phyloP scores from a whole-genome alignment of 2,113 vertebrate genomes.

The Ictalurus punctatus region DNA sequence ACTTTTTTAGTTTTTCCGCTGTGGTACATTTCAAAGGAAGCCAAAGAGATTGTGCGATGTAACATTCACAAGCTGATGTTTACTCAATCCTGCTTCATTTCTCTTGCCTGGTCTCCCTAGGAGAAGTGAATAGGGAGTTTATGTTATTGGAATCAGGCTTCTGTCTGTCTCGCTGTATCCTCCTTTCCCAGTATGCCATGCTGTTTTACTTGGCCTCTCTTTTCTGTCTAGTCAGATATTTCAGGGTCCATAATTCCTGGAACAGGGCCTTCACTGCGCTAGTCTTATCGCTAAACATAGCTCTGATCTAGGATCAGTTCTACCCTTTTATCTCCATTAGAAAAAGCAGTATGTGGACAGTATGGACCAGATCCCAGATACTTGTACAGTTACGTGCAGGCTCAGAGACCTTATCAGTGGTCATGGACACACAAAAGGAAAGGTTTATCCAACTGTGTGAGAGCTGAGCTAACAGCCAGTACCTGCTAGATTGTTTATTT shows the following conservation, averaged over 20 bases:
- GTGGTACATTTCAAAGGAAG: background rate
- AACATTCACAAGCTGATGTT: background rate
- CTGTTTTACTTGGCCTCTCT: slow-evolving; percentile 46
- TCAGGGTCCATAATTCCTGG: slow-evolving; percentile 43
- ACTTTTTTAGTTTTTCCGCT: background rate
- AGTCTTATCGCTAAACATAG: slow-evolving; percentile 11
- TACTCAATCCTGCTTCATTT: background rate
- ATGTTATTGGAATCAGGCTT: slow-evolving; percentile 13
- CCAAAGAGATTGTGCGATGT: background rate
- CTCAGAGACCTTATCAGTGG: slow-evolving; percentile 5
- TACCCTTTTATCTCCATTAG: background rate
- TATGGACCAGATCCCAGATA: background rate
- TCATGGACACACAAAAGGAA: background rate
- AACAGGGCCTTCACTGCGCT: slow-evolving; percentile 7
- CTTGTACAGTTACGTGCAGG: background rate
- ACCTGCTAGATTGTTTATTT: background rate
- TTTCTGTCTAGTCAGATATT: slow-evolving; percentile 25
- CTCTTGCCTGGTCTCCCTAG: background rate
- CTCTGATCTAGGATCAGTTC: slow-evolving; percentile 18
- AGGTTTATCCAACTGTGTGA: slow-evolving; percentile 32
- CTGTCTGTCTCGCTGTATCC: background rate
- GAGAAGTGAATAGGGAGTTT: background rate
- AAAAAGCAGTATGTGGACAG: background rate
- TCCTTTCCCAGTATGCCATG: slow-evolving; percentile 46
- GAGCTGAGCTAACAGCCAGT: background rate